phyloP scores from a whole-genome alignment of 2,797 vertebrate species.

The Arctocebus calabarensis region DNA sequence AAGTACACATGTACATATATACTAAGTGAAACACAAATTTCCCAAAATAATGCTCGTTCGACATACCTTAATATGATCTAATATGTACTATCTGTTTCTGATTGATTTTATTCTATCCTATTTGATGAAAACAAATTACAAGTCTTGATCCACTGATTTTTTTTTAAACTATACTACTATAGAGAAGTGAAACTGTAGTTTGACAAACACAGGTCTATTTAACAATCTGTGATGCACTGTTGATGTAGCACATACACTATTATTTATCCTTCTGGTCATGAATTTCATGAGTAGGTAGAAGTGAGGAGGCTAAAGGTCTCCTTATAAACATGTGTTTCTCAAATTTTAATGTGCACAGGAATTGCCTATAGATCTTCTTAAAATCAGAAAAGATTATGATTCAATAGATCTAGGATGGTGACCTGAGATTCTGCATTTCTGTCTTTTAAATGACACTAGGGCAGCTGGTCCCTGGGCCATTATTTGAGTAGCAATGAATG shows the following conservation, averaged over 20 bases:
- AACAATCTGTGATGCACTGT: not conserved
- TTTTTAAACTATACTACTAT: not conserved
- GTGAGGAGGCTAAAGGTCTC: not conserved
- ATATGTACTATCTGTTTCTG: not conserved
- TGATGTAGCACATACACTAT: not conserved
- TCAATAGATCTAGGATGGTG: not conserved
- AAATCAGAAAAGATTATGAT: constrained; percentile 1
- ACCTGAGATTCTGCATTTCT: constrained; percentile 9
- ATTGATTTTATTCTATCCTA: not conserved
- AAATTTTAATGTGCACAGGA: not conserved
- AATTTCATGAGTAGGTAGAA: not conserved
- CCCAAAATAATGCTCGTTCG: not conserved
- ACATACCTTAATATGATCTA: not conserved
- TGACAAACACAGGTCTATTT: constrained; percentile 23
- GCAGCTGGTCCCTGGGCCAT: not conserved
- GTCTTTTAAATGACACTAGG: not conserved
- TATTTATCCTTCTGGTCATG: not conserved
- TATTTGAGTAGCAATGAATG: not conserved
- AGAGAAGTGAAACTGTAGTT: not conserved
- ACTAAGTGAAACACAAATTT: constrained; percentile 5
- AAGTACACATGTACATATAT: not conserved
- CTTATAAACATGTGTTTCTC: not conserved
- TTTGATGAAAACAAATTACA: not conserved
- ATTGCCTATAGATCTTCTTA: not conserved
- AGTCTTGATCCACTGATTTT: not conserved